These are phyloP conservation scores for Adoxophyes honmai DNA, from an alignment of 1,140 invertebrate species.

Conservation along the genomic window DNA sequence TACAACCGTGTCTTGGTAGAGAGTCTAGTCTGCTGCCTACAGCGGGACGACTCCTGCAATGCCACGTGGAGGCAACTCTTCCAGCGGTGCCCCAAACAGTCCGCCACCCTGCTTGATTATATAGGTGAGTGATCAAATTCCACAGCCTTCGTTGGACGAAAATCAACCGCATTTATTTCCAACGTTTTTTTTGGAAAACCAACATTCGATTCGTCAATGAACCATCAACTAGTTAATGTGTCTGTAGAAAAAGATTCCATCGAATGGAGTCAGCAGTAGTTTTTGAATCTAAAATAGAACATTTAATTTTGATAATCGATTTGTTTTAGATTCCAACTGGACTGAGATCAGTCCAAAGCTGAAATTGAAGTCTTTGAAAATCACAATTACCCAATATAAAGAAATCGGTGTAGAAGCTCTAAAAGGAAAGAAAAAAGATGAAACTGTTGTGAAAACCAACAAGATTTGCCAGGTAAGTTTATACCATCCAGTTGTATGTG, in stretches of 20 bases:
- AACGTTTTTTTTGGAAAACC: too few relatives aligned
- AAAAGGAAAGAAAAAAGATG: slow-evolving; percentile 68
- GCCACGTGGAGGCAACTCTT: slow-evolving; percentile 67
- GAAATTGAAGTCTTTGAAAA: slow-evolving; percentile 55
- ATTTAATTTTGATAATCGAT: slow-evolving; percentile 13
- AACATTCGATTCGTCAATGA: too few relatives aligned
- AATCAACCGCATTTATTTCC: too few relatives aligned
- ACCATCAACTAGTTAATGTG: too few relatives aligned
- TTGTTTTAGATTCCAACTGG: slow-evolving; percentile 57
- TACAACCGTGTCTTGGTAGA: slow-evolving; percentile 56
- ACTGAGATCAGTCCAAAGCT: slow-evolving; percentile 46
- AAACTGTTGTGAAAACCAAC: slow-evolving; percentile 56
- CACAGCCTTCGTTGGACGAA: too few relatives aligned
- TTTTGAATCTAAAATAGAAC: too few relatives aligned
- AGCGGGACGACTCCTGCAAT: slow-evolving; percentile 59
- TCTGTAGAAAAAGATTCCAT: too few relatives aligned
- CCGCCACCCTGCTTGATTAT: slow-evolving; percentile 61
- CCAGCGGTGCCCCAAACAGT: slow-evolving; percentile 61
- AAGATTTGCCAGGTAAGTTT: slow-evolving; percentile 64
- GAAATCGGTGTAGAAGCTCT: slow-evolving; percentile 57
- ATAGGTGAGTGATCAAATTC: slow-evolving; percentile 60
- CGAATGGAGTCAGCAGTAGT: too few relatives aligned
- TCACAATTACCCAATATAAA: slow-evolving; percentile 51
- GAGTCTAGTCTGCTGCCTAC: slow-evolving; percentile 52
- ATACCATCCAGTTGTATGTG: too few relatives aligned